These are phyloP conservation scores for Andrena dorsata DNA, from an alignment of 2,888 invertebrate genomes.

Conservation along the genomic window DNA sequence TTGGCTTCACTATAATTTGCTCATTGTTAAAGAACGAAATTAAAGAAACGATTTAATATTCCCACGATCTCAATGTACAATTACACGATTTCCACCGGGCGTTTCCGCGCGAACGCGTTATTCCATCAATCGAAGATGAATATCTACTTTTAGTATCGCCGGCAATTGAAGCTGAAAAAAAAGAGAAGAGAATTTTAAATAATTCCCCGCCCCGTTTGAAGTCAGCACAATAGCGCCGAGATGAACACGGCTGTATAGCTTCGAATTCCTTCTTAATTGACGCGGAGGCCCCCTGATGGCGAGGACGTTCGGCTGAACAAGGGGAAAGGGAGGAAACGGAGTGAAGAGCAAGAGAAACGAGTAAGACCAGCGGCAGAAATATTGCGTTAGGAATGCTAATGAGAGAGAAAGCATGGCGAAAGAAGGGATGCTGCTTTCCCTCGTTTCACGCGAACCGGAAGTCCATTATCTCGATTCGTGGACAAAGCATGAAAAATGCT, in stretches of 20 bases:
- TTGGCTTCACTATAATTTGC: not conserved
- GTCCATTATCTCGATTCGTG: constrained; percentile 58
- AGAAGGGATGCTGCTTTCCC: constrained; percentile 41
- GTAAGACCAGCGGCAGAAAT: constrained; percentile 49
- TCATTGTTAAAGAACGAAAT: constrained; percentile 13
- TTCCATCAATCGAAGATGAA: not conserved
- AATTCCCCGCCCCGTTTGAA: constrained; percentile 19
- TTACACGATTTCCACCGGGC: not conserved
- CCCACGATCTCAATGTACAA: not conserved
- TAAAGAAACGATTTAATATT: constrained; percentile 22
- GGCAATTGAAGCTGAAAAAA: not conserved
- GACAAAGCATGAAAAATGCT: constrained; percentile 58
- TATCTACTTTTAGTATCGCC: too few relatives aligned
- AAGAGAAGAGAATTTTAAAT: not conserved
- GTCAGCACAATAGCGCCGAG: not conserved
- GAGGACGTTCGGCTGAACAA: not conserved
- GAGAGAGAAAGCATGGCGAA: constrained; percentile 44
- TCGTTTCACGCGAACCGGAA: constrained; percentile 42
- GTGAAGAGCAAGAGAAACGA: constrained; percentile 25
- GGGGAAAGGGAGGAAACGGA: constrained; percentile 13
- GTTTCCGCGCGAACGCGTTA: not conserved
- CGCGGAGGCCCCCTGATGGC: not conserved
- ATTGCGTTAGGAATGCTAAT: constrained; percentile 69
- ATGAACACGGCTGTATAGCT: not conserved
- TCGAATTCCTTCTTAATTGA: constrained; percentile 41